Conservation (phyloP, 2,888 invertebrate species). For the Hirtodrosophila confusa region DNA sequence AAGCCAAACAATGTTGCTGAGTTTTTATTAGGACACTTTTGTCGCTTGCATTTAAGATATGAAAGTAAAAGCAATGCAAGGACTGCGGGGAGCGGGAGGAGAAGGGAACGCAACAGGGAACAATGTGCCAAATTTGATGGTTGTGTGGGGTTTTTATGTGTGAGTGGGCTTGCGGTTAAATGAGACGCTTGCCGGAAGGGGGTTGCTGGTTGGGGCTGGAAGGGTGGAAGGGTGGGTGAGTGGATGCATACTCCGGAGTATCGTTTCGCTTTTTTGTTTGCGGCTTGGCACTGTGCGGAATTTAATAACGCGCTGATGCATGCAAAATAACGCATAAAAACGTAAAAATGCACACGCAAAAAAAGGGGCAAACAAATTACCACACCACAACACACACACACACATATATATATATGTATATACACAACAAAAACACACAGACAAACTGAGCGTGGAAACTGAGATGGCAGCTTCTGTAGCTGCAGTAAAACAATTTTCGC, state of each 20-base stretch:
- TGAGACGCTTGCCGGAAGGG: constrained; percentile 52
- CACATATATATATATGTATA: neutral
- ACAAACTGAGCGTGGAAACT: constrained; percentile 19
- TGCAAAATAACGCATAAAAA: constrained; percentile 80
- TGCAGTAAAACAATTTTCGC: constrained; percentile 77
- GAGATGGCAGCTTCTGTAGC: constrained; percentile 54
- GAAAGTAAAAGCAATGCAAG: constrained; percentile 3
- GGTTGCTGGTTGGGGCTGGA: neutral
- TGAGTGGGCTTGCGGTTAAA: constrained; percentile 58
- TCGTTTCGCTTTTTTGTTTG: constrained; percentile 40
- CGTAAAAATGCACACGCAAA: constrained; percentile 71
- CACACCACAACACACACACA: constrained; percentile 29
- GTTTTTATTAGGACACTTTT: constrained; percentile 12
- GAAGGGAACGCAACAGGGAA: constrained; percentile 25
- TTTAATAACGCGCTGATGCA: constrained; percentile 79
- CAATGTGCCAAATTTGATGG: constrained; percentile 64
- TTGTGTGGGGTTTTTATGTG: constrained; percentile 42
- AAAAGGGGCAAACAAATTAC: constrained; percentile 70
- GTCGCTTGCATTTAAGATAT: constrained; percentile 27
- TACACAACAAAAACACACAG: constrained; percentile 7
- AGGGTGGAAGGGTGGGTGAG: constrained; percentile 33
- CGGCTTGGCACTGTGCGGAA: constrained; percentile 57
- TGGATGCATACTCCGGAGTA: constrained; percentile 32
- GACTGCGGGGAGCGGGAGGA: neutral
- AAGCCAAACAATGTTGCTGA: constrained; percentile 11